phyloP scores from a whole-genome alignment of 2,113 vertebrate genomes.

The Passer domesticus region DNA sequence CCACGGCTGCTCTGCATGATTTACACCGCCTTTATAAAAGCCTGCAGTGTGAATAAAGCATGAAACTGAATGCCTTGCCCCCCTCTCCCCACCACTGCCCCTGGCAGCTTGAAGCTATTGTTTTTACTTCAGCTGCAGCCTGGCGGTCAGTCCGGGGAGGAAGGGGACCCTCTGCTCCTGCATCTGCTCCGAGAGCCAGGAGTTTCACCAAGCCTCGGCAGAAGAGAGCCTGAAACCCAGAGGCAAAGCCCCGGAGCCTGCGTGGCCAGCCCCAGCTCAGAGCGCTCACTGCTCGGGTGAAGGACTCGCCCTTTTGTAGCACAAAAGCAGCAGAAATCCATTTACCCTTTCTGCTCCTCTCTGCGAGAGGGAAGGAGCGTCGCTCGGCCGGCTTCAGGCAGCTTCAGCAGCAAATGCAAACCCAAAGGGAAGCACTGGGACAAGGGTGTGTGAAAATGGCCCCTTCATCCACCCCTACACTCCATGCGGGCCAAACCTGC shows the following conservation, averaged over 20 bases:
- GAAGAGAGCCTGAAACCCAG: not conserved
- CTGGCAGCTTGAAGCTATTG: not conserved
- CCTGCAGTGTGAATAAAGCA: not conserved
- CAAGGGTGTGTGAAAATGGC: not conserved
- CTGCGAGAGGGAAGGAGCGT: not conserved
- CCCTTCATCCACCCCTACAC: not conserved
- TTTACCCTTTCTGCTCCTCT: not conserved
- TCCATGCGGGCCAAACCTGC: not conserved
- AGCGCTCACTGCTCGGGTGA: accelerated
- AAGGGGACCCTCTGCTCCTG: not conserved
- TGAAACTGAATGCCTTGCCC: not conserved
- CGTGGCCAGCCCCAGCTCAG: not conserved
- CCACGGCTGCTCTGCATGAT: not conserved
- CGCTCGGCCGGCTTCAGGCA: accelerated
- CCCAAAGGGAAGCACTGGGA: not conserved
- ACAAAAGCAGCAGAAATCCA: not conserved
- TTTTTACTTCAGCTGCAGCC: not conserved
- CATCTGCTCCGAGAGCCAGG: not conserved
- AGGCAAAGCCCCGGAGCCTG: not conserved
- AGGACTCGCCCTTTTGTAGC: accelerated
- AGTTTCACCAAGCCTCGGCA: not conserved
- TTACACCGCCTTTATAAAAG: not conserved
- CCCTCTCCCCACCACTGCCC: not conserved
- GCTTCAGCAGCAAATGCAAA: not conserved
- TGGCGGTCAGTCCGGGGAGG: accelerated